Percentiles rank a stretch among this genome's conserved stretches.
Conservation (phyloP, 1,140 invertebrate genomes). For the Wiebesia pumilae region DNA sequence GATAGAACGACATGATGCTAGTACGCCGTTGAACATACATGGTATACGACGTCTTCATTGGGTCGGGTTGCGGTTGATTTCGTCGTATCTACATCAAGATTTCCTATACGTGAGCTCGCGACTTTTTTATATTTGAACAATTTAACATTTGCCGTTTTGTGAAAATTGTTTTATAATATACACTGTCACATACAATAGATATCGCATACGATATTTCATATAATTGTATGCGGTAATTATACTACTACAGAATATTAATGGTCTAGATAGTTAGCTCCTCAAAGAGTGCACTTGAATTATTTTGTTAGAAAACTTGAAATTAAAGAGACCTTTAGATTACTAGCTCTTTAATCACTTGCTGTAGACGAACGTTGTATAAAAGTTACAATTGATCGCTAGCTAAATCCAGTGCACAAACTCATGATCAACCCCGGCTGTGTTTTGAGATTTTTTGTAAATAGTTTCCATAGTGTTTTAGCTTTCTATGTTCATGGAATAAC, state of each 20-base stretch:
- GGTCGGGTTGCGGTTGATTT: conserved; percentile 40
- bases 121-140: neutral
- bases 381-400: neutral
- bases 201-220: too few species aligned
- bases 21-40: conserved; percentile 71
- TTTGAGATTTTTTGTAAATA: neutral
- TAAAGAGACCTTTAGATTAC: neutral
- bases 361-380: neutral
- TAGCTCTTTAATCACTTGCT: too few species aligned
- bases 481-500: neutral
- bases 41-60: conserved; percentile 64
- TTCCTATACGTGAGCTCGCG: neutral
- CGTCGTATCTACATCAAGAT: neutral
- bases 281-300: too few species aligned
- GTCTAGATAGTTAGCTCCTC: too few species aligned
- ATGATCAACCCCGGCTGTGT: neutral
- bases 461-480: neutral
- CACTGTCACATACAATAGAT: too few species aligned
- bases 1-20: conserved; percentile 65
- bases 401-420: neutral
- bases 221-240: too few species aligned
- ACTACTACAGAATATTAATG: too few species aligned
- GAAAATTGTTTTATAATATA: neutral
- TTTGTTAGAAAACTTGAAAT: too few species aligned
- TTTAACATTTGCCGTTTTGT: neutral